phyloP scores from a whole-genome alignment of 1,140 invertebrate genomes.

The Drosophila seguyi region DNA sequence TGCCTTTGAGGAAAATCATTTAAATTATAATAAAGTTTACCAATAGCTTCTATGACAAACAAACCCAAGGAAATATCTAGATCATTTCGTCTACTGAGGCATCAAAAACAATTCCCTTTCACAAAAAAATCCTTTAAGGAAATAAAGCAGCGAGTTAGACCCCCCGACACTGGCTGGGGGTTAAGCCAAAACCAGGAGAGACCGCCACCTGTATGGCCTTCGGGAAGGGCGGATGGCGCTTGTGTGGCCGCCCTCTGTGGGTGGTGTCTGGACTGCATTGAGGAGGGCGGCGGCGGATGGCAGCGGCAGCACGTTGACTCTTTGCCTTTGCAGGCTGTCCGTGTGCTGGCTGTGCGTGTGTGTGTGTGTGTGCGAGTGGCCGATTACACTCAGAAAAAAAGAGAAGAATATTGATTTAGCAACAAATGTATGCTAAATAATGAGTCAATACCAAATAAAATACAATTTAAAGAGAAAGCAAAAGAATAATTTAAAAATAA shows the following conservation, averaged over 20 bases:
- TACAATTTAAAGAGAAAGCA: too few species aligned
- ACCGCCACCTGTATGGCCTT: conserved; percentile 1
- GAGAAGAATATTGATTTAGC: neutral
- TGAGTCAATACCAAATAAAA: too few species aligned
- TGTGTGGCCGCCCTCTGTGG: neutral
- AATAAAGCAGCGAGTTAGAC: neutral
- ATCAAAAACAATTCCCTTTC: neutral
- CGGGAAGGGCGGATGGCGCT: neutral
- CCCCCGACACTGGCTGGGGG: neutral
- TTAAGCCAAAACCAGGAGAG: neutral
- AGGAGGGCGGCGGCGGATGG: neutral
- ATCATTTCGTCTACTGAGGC: neutral
- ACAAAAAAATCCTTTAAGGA: neutral
- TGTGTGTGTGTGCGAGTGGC: neutral
- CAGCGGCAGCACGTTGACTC: conserved; percentile 9
- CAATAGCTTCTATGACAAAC: neutral
- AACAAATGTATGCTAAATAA: neutral
- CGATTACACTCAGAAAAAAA: neutral
- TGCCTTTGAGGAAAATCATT: too few species aligned
- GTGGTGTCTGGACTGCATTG: neutral
- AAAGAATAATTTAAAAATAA: neutral
- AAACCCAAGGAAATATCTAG: neutral
- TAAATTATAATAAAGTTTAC: neutral
- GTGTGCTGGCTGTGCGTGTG: neutral
- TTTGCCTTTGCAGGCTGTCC: neutral